Evolutionary conservation across 2,797 vertebrate species (phyloP).

Genomic region (Anguilla anguilla): DNA sequence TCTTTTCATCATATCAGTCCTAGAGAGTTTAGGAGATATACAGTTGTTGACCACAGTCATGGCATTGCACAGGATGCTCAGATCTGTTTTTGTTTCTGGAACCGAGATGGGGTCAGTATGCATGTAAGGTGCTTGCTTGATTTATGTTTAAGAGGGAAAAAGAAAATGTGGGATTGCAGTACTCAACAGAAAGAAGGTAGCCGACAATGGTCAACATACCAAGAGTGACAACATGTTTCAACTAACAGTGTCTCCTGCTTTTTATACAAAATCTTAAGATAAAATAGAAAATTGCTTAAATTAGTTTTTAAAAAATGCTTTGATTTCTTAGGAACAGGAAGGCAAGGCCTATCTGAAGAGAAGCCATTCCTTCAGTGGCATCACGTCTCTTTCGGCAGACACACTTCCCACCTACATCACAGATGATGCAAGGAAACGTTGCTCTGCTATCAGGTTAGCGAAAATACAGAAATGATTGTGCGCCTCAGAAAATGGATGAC

Average conservation of each 20-base stretch:
- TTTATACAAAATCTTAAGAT: background rate
- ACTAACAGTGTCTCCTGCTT: background rate
- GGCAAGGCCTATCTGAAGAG: slow-evolving; percentile 61
- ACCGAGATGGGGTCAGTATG: background rate
- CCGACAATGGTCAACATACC: background rate
- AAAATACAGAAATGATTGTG: background rate
- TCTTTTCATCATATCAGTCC: background rate
- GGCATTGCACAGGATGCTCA: background rate
- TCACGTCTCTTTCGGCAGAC: slow-evolving; percentile 84
- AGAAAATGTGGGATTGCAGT: background rate
- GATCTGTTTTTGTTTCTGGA: background rate
- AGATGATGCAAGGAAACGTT: slow-evolving; percentile 84
- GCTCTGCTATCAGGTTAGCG: slow-evolving; percentile 83
- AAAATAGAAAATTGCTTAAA: too few species aligned
- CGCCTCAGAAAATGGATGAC: background rate
- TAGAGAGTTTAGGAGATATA: background rate
- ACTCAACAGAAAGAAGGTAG: background rate
- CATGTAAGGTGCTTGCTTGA: background rate
- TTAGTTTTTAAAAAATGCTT: background rate
- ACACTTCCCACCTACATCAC: slow-evolving; percentile 90
- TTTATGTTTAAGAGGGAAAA: background rate
- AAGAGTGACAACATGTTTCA: background rate
- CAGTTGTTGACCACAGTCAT: background rate
- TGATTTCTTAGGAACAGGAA: slow-evolving; percentile 62
- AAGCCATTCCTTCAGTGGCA: slow-evolving; percentile 75